Evolutionary conservation across 2,888 invertebrate species (phyloP).

Genomic region (Linhomoeus sp.): DNA sequence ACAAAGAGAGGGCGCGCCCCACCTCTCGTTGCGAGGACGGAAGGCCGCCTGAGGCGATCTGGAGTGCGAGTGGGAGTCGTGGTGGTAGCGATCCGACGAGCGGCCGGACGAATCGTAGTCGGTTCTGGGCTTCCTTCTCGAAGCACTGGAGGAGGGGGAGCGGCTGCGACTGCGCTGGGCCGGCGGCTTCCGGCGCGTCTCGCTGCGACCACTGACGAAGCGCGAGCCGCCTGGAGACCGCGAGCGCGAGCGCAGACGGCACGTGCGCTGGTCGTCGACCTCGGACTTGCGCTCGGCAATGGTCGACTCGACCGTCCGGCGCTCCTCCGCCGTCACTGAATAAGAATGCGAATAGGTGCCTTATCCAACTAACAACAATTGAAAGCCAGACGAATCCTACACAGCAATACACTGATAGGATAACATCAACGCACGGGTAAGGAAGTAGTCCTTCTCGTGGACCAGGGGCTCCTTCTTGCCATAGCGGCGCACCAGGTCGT

Average conservation of each 20-base stretch:
- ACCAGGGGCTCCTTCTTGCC: constrained; percentile 3
- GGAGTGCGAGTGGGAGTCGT: too few species aligned
- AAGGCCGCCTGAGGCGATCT: too few species aligned
- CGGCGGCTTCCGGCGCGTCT: neutral
- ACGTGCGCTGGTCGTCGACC: constrained; percentile 1
- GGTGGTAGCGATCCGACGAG: too few species aligned
- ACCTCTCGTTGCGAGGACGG: too few species aligned
- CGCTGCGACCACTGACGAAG: too few species aligned
- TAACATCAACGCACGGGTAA: constrained; percentile 1
- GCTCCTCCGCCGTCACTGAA: neutral
- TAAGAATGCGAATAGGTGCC: neutral
- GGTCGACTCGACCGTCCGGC: neutral
- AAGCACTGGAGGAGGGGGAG: too few species aligned
- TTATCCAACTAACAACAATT: neutral
- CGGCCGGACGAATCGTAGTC: too few species aligned
- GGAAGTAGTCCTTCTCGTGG: constrained; percentile 3
- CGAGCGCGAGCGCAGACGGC: neutral
- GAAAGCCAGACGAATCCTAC: neutral
- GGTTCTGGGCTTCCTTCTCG: too few species aligned
- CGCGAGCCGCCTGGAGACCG: too few species aligned
- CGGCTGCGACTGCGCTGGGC: neutral
- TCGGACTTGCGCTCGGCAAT: neutral
- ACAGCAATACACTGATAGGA: neutral
- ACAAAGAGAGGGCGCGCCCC: too few species aligned
- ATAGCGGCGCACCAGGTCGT: constrained; percentile 1